A percentile compares a stretch with the other conserved stretches of the same genome.
Evolutionary conservation across 2,888 invertebrate species (phyloP).

Genomic region (Ischnura elegans): DNA sequence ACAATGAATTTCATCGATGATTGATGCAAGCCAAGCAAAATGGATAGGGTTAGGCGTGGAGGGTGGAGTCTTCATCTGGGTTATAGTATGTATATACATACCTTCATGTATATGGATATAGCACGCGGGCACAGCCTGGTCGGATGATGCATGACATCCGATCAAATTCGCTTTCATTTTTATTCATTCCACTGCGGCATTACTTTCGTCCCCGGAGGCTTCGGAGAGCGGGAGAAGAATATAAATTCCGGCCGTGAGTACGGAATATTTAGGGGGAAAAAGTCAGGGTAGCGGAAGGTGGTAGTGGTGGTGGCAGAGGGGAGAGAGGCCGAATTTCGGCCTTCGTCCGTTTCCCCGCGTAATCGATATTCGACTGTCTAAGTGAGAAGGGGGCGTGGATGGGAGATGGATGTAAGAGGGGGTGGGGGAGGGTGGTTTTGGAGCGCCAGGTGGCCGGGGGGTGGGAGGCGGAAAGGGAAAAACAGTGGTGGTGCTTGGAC

Average conservation of each 20-base stretch:
- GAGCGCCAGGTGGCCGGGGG: neutral
- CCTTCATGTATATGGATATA: no score
- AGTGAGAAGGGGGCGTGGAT: neutral
- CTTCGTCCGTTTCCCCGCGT: neutral
- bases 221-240: neutral
- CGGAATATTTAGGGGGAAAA: neutral
- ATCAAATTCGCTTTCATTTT: conserved; percentile 43
- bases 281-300: no score
- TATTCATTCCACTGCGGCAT: neutral
- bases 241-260: neutral
- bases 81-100: neutral
- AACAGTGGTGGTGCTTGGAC: neutral
- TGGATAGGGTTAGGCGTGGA: no score
- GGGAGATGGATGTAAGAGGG: no score
- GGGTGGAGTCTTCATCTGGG: conserved; percentile 2
- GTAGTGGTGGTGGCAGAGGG: neutral
- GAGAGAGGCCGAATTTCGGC: neutral
- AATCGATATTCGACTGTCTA: conserved; percentile 40
- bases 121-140: neutral
- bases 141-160: conserved; percentile 54
- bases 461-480: neutral
- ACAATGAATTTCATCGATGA: conserved; percentile 6
- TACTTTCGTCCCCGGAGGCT: neutral
- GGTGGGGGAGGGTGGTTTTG: neutral
- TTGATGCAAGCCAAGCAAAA: conserved; percentile 16